These are phyloP conservation scores for Meteorus colon DNA, from an alignment of 2,888 invertebrate species.

Conservation along the genomic window DNA sequence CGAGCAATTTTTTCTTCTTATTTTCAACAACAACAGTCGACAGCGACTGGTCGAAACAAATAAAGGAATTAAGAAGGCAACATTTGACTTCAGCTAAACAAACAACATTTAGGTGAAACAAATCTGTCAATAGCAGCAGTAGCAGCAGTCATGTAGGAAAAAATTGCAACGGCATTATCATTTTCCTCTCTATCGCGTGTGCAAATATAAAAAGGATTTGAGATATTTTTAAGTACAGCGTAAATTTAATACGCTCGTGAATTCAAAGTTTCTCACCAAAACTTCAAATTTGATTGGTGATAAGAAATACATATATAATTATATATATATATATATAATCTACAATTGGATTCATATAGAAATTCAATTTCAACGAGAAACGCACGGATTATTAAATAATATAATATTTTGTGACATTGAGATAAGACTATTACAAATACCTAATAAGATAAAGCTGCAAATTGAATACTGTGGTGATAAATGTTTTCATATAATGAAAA, in stretches of 20 bases:
- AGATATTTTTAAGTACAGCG: constrained; percentile 36
- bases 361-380: constrained; percentile 18
- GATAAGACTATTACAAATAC: constrained; percentile 57
- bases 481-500: constrained; percentile 61
- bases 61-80: constrained; percentile 44
- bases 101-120: constrained; percentile 71
- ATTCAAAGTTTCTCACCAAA: constrained; percentile 10
- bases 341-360: not conserved
- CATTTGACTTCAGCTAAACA: constrained; percentile 72
- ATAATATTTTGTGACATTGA: constrained; percentile 56
- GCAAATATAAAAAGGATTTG: constrained; percentile 25
- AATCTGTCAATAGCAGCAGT: constrained; percentile 54
- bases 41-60: constrained; percentile 30
- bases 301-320: constrained; percentile 24
- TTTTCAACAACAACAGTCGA: constrained; percentile 50
- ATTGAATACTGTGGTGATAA: constrained; percentile 72
- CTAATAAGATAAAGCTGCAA: constrained; percentile 71
- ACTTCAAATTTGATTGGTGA: not conserved
- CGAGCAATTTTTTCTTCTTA: constrained; percentile 59
- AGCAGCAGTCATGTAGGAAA: not conserved
- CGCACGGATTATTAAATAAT: constrained; percentile 57
- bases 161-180: not conserved
- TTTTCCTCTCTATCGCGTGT: not conserved
- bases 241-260: constrained; percentile 15
- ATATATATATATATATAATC: not conserved